Base-by-base conservation (phyloP, 2,113 vertebrate species). In the Meleagris gallopavo region DNA sequence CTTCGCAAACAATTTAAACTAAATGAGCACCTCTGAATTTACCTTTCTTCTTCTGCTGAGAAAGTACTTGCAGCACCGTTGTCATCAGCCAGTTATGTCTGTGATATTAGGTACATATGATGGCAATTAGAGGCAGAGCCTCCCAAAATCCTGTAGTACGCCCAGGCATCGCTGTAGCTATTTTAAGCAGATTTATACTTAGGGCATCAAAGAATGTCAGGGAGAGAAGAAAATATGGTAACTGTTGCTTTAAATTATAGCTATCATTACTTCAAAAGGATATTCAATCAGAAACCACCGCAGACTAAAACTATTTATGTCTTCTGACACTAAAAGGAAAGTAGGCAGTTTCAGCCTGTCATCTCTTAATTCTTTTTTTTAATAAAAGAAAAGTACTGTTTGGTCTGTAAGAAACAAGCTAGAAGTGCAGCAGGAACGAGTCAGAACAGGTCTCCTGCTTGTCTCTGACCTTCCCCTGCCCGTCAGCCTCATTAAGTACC, bases 211-310 rank as follows among this genome's bases (percentile, higher is more conserved):
- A 98, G 97, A 96, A 95, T 75, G 94, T 95, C 96, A 97, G 83
- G 88, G 96, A 97, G 93, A 96, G 96, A 97, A 93, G 96, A 98
- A 98, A 98, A 98, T 98, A 97, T 98, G 98, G 97, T 97, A 98
- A 98, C 97, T 98, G 98, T 98, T 98, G 97, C 97, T 98, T 98
- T 98, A 98, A 98, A 98, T 98, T 98, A 98, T 97, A 97, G 97
- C 97, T 98, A 98, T 98, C 97, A 97, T 98, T 97, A 98, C 98
- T 98, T 98, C 98, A 98, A 98, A 98, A 98, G 97, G 97, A 94
- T 96, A 98, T 97, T 98, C 97, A 97, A 97, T 98, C 97, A 98
- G 96, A 98, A 97, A 95, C 96, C 96, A 98, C 96, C 90, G 96
- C 96, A 97, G 93, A 97, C 94, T 95, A 96, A 95, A 97, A 96